A percentile compares a stretch with the other conserved stretches of the same genome.
Conservation (phyloP, 2,797 vertebrate genomes). For the Australoheros facetus region DNA sequence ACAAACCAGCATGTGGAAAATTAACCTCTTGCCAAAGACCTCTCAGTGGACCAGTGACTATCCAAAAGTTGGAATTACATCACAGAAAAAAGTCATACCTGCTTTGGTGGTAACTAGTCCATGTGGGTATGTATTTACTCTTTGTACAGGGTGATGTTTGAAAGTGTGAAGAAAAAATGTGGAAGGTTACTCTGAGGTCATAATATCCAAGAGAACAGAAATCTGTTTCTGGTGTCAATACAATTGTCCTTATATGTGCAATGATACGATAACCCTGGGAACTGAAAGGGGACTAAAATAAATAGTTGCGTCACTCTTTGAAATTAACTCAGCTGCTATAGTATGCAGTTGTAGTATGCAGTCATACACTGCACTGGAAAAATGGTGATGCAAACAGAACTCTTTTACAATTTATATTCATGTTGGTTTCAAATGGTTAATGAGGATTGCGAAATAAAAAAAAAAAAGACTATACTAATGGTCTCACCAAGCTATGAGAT, state of each 20-base stretch:
- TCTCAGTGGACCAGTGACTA: conserved; percentile 9
- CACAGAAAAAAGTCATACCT: not conserved
- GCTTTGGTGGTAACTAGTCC: not conserved
- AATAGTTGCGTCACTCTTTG: not conserved
- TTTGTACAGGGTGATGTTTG: conserved; percentile 18
- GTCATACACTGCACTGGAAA: not conserved
- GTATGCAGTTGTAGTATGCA: not conserved
- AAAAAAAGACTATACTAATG: not conserved
- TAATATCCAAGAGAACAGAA: not conserved
- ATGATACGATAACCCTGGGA: not conserved
- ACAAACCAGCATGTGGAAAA: conserved; percentile 33
- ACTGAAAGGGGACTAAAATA: conserved; percentile 2
- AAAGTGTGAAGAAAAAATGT: not conserved
- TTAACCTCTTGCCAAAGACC: conserved; percentile 31
- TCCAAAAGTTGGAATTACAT: not conserved
- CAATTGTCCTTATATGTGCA: not conserved
- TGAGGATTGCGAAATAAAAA: not conserved
- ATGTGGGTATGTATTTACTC: conserved; percentile 23
- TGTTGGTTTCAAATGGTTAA: not conserved
- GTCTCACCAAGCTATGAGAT: too few relatives aligned
- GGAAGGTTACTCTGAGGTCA: conserved; percentile 27
- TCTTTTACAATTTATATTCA: not conserved
- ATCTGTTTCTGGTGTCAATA: not conserved
- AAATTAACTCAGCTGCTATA: not conserved
- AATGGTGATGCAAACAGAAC: not conserved